Evolutionary conservation across 2,113 vertebrate species (phyloP).

Genomic region (Coturnix japonica): DNA sequence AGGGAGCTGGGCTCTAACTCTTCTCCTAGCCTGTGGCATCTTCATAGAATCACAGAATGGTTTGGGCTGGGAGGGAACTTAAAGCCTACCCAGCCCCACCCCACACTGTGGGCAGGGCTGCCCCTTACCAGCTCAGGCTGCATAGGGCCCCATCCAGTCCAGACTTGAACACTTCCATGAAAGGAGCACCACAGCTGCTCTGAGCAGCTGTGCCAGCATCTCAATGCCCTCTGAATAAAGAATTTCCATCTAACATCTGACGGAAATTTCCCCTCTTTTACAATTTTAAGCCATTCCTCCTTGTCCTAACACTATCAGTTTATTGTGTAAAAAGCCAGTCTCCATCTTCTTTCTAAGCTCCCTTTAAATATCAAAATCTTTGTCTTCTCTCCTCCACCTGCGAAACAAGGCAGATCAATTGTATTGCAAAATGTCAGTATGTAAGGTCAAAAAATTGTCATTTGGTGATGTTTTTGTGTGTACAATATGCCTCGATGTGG

Average conservation of each 20-base stretch:
- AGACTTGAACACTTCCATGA: neutral
- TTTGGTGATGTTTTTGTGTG: neutral
- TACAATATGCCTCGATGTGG: neutral
- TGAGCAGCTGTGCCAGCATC: neutral
- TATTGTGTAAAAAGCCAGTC: neutral
- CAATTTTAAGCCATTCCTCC: neutral
- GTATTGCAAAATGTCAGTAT: neutral
- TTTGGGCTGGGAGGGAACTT: neutral
- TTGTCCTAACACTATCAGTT: neutral
- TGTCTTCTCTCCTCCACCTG: neutral
- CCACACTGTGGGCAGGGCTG: too few species aligned
- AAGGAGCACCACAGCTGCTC: neutral
- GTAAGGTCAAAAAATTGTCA: neutral
- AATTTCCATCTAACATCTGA: neutral
- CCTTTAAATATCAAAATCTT: neutral
- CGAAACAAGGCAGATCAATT: neutral
- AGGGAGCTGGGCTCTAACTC: neutral
- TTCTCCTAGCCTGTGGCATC: fast-evolving
- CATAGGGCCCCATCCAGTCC: neutral
- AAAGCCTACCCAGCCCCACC: neutral
- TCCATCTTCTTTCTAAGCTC: neutral
- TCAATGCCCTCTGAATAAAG: neutral
- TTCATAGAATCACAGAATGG: neutral
- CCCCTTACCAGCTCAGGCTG: neutral
- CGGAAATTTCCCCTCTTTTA: neutral